These are phyloP conservation scores for Hippoglossus stenolepis DNA, from an alignment of 2,113 vertebrate species.

Conservation along the genomic window DNA sequence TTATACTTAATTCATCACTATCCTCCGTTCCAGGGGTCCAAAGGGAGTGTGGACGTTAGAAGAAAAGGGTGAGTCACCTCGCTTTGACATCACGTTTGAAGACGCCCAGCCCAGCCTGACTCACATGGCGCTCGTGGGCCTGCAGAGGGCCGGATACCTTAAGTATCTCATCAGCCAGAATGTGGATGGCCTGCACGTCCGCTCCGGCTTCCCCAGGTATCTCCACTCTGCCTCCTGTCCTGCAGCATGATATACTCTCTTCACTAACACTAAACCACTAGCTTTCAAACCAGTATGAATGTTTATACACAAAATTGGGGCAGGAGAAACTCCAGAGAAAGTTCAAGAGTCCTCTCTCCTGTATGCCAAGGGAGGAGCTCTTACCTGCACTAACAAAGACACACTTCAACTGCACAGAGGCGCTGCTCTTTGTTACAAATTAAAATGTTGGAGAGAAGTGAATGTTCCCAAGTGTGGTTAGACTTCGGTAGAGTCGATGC, in stretches of 20 bases:
- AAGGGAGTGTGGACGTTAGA: constrained; percentile 98
- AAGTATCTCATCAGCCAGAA: constrained; percentile 98
- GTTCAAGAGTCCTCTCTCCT: no score
- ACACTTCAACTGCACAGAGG: no score
- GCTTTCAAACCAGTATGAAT: background rate
- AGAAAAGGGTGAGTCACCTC: constrained; percentile 90
- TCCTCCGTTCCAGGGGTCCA: constrained; percentile 87
- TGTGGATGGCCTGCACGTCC: constrained; percentile 94
- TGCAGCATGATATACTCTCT: background rate
- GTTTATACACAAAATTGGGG: no score
- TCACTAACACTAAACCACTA: background rate
- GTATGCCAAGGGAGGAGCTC: no score
- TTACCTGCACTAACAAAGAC: no score
- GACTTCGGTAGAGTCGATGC: no score
- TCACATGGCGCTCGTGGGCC: constrained; percentile 93
- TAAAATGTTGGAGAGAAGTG: no score
- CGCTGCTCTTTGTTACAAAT: no score
- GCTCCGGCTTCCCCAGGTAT: constrained; percentile 96
- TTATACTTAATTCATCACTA: background rate
- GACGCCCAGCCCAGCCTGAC: constrained; percentile 90
- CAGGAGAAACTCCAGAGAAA: no score
- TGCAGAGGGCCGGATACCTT: constrained; percentile 90
- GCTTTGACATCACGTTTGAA: constrained; percentile 96
- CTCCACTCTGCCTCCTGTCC: background rate
- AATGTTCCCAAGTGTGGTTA: no score